Evolutionary conservation across 2,888 invertebrate genomes (phyloP), one percentile per base, ranked within the genome.

Genomic region (Tholera decimalis): DNA sequence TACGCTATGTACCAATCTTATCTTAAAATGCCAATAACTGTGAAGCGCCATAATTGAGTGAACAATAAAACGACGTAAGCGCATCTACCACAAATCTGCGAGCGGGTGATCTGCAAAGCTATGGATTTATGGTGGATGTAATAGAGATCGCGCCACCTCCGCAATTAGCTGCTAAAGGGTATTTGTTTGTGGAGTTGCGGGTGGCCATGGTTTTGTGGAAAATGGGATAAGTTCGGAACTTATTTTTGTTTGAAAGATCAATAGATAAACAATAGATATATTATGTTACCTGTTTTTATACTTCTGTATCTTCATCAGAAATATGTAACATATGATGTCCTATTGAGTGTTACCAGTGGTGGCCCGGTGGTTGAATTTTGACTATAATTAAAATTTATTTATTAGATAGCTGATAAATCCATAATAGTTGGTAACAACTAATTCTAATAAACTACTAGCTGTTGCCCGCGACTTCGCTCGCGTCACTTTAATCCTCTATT

Each of bases 121-220:
- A 77, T 56, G 80, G 84, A 87, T 88, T 89, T 88, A 90, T 84
- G 83, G 79, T 66, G 78, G 73, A 64, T 69, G 87, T 84, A 88
- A 91, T 89, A 88, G 89, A 89, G 85, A 71, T 85, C 84, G 85
- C 85, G 85, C 87, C 91, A 87, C 92, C 92, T 91, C 90, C 81
- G 87, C 92, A 93, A 93, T 93, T 93, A 93, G 92, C 88, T 83
- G 89, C 89, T 84, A 91, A 92, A 91, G 93, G 92, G 89, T 92
- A 91, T 91, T 92, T 92, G 87, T 90, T 91, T 88, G 84, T 83
- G 83, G 90, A 87, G 89, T 65, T 60, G 9, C 24, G 68, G 71
- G 73, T 71, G 69, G 26, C 88, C 83, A 86, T 72, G 50, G n/a
- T 28, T 62, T 71, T 0, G 3, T 2, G 7, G 0, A 28, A 9